Percentiles rank a stretch among this genome's conserved stretches.
phyloP scores from a whole-genome alignment of 2,888 invertebrate genomes.

The Calliphora vomitoria region DNA sequence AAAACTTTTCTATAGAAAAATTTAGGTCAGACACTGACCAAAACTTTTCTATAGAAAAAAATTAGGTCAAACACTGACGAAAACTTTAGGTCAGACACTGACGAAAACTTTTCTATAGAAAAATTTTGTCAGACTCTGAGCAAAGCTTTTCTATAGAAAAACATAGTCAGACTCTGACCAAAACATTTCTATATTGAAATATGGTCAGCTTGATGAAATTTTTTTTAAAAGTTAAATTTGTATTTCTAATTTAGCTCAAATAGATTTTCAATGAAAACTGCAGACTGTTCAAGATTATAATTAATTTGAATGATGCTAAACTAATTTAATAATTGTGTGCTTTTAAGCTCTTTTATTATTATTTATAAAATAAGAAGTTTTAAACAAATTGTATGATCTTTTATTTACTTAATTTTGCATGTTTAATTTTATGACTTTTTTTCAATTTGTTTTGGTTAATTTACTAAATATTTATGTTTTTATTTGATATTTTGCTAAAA shows the following conservation, averaged over 20 bases:
- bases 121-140: no score
- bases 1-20: no score
- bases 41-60: no score
- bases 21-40: no score
- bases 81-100: no score
- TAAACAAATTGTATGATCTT: not conserved
- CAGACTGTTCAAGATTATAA: not conserved
- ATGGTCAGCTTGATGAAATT: no score
- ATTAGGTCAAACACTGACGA: no score
- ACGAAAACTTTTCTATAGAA: no score
- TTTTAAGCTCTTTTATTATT: slow-evolving; percentile 9
- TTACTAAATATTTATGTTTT: slow-evolving; percentile 38
- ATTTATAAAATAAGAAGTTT: not conserved
- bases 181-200: no score
- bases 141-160: no score
- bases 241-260: not conserved
- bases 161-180: no score
- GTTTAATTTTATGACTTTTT: slow-evolving; percentile 41
- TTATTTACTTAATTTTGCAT: slow-evolving; percentile 20
- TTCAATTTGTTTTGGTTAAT: slow-evolving; percentile 22
- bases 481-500: slow-evolving; percentile 3
- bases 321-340: not conserved
- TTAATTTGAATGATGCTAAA: not conserved
- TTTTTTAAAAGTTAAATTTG: no score
- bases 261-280: not conserved